Base-by-base conservation (phyloP, 2,797 vertebrate genomes). In the Hirundo rustica region DNA sequence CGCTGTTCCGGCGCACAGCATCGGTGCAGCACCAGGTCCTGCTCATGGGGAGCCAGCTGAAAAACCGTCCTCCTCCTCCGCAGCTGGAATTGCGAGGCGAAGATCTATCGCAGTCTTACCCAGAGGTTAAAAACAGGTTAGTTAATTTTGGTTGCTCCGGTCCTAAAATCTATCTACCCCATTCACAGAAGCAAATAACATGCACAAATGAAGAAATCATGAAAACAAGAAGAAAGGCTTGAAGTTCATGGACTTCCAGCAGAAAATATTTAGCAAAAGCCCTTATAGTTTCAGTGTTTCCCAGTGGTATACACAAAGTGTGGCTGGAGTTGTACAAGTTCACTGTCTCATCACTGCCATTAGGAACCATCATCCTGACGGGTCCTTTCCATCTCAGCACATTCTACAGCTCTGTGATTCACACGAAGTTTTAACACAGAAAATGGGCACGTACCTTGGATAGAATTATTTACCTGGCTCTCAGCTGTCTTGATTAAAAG, bases 21-120 rank as follows among this genome's bases (percentile, higher is more conserved):
- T 3, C 21, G 2, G 4, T 4, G n/a, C 21, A 18, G 50, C 9
- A 6, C 9, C 55, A 8, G 4, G 2, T 18, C 16, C 25, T 6
- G 10, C 34, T 48, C 51, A 1, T 1, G 62, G 26, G 27, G 18
- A 75, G 5, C 7, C 6, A 27, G 16, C 19, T 29, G 3, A n/a
- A 57, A 23, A 12, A 32, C 1, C 13, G 14, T 4, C 66, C 40
- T 10, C 66, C 40, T 10, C 9, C 29, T 36, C n/a, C 72, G 9
- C 3, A 62, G 55, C 29, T 42, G 32, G 38, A 62, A 34, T 5
- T 22, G 30, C 9, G 3, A 36, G 17, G 36, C 27, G 45, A 42
- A 62, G 54, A 15, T 57, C 44, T 17, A 13, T 2, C 11, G 16
- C 8, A 17, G 45, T 5, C 21, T 11, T 7, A 40, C 3, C 3